Evolutionary conservation across 2,113 vertebrate species (phyloP), one percentile per base, ranked within the genome.

Genomic region (Pipa parva): DNA sequence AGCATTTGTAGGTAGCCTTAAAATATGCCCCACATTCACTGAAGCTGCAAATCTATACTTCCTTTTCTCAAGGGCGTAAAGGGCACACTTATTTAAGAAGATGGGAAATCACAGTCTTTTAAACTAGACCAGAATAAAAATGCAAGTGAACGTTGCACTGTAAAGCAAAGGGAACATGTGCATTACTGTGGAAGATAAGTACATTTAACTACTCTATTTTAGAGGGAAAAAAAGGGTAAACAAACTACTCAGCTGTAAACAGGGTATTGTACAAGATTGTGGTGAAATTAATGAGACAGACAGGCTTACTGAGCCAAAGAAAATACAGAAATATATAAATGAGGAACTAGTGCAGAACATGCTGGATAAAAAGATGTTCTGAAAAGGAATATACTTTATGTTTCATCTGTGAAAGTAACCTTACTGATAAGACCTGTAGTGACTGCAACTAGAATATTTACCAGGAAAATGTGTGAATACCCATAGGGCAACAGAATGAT

Each of bases 71-170:
- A 68, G 13, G 15, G 42, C 56, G 31, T 31, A 57, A 8, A 4
- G 26, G 13, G 27, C 22, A 18, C 11, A 12, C 49, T 59, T 17
- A 17, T 49, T 36, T 18, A 27, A 50, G 29, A 33, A 25, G 46
- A 37, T n/a, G 27, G 25, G 21, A 45, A 50, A 31, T 49, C 17
- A 20, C 55, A 17, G 9, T 59, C 42, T 67, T 58, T 50, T 59
- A 45, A 46, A 59, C 25, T 50, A 56, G 17, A 56, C 18, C 15
- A 67, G 13, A 50, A 25, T 59, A 24, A 59, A 42, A 67, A 67
- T 4, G 55, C 21, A 67, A 29, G 42, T 37, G 59, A 67, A 59
- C 59, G 27, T 67, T 59, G 21, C 42, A 50, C 37, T 12, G 58
- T 36, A 59, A 67, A 37, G 45, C 21, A 59, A 13, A 59, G 50